Evolutionary conservation across 2,888 invertebrate genomes (phyloP), one percentile per base, ranked within the genome.

Genomic region (Lasioglossum zephyrum): DNA sequence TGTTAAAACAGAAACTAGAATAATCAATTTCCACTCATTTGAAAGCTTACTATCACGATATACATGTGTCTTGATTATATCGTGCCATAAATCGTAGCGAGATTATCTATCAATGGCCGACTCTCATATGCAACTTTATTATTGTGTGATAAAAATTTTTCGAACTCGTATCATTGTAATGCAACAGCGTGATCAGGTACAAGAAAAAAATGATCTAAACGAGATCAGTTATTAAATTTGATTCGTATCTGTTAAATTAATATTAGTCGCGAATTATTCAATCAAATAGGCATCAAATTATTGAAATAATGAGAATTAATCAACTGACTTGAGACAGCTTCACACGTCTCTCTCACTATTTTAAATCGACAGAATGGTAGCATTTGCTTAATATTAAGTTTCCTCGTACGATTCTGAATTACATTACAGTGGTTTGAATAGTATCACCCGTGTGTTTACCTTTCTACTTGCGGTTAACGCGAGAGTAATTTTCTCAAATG

Each of bases 401-500:
- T 22, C 39, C 69, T 69, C 36, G 9, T 39, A 39, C 22, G 22
- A 69, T 69, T 39, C 39, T 11, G 39, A 69, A 70, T 70, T 41
- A n/a, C 39, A 9, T n/a, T 70, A 11, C 41, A 4, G 41, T 5
- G 5, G 41, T 70, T n/a, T 70, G 13, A 70, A 11, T n/a, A 22
- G 36, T 47, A 26, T 31, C 73, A n/a, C n/a, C 41, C 53, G 26
- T 31, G 31, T 44, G 66, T 82, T 82, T 69, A 57, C 22, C 26
- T 79, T 79, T 6, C 79, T 69, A 82, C 53, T 79, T 82, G 13
- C 36, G 26, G 49, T 63, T 22, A 31, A 66, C 66, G 53, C 44
- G 41, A 22, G 44, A 44, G 57, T 57, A 57, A 74, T 69, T 57
- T 77, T 81, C 39, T 70, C 11, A 26, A 82, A 82, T 79, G 60